A percentile compares a stretch with the other conserved stretches of the same genome.
Evolutionary conservation across 2,888 invertebrate genomes (phyloP).

Genomic region (Drosophila hamatofila): DNA sequence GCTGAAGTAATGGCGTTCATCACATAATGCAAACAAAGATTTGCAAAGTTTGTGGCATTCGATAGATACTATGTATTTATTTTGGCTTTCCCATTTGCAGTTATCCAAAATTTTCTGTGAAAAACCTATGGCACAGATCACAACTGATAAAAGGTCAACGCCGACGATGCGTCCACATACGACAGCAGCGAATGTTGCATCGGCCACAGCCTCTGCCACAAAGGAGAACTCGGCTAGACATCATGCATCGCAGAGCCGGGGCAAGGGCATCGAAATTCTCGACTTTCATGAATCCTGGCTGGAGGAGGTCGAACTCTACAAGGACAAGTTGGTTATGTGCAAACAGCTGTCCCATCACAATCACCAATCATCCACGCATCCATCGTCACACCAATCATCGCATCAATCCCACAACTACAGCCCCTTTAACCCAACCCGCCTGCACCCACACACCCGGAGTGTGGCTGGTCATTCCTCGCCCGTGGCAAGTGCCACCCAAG

Average conservation of each 20-base stretch:
- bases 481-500: background rate
- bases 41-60: background rate
- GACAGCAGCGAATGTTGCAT: conserved; percentile 31
- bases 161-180: conserved; percentile 45
- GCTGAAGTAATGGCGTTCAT: conserved; percentile 47
- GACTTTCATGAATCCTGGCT: conserved; percentile 85
- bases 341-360: conserved; percentile 75
- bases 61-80: background rate
- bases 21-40: conserved; percentile 50
- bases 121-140: conserved; percentile 83
- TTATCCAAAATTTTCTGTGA: conserved; percentile 79
- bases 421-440: conserved; percentile 11
- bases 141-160: conserved; percentile 83
- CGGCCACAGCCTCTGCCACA: conserved; percentile 44
- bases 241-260: conserved; percentile 31
- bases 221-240: conserved; percentile 76
- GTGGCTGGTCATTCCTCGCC: conserved; percentile 40
- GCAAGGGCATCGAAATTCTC: conserved; percentile 82
- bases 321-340: conserved; percentile 80
- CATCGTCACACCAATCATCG: conserved; percentile 17
- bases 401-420: conserved; percentile 29
- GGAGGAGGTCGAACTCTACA: conserved; percentile 84
- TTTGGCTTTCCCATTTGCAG: conserved; percentile 42
- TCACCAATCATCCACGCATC: conserved; percentile 42
- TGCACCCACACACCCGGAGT: conserved; percentile 36